Evolutionary conservation across 2,888 invertebrate genomes (phyloP), one percentile per base, ranked within the genome.

Genomic region (Salticus scenicus): DNA sequence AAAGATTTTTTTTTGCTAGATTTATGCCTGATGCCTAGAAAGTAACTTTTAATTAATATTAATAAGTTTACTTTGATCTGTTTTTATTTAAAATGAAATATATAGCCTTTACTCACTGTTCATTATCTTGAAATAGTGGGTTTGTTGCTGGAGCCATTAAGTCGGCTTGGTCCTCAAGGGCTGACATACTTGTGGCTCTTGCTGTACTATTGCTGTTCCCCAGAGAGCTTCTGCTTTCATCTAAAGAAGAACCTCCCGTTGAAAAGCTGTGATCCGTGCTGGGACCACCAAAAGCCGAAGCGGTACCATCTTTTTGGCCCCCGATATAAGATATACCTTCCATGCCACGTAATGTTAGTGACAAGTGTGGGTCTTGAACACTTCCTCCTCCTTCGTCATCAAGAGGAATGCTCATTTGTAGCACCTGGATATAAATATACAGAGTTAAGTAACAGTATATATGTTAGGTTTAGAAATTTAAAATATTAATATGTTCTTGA

Each of bases 321-420:
- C 84, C 84, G 88, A 97, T 94, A 90, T 97, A 97, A 90, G 96
- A 96, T 80, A 97, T 96, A 90, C 95, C 96, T 90, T 97, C 96
- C 90, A 97, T 89, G 5, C 85, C 87, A 4, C 88, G 76, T 0
- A 87, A 63, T n/a, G 79, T 82, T 17, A 79, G 70, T 2, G 87
- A 82, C 14, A 79, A 64, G 51, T 83, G 81, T 20, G 81, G 77
- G 37, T 88, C 88, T 20, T 69, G 81, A 27, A 73, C 33, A 63
- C 79, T 89, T 87, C 94, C 94, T 0, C 79, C 64, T 0, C 74
- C 81, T 87, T 94, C 94, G 88, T 95, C 95, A 89, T 97, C 97
- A 1, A 96, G 94, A 0, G 95, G 95, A 1, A 97, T 97, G 88
- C 96, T 96, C 97, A 97, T 97, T 88, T 97, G 96, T 1, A 97